Base-by-base conservation (phyloP, 2,797 vertebrate genomes). In the Rhinoraja longicauda region DNA sequence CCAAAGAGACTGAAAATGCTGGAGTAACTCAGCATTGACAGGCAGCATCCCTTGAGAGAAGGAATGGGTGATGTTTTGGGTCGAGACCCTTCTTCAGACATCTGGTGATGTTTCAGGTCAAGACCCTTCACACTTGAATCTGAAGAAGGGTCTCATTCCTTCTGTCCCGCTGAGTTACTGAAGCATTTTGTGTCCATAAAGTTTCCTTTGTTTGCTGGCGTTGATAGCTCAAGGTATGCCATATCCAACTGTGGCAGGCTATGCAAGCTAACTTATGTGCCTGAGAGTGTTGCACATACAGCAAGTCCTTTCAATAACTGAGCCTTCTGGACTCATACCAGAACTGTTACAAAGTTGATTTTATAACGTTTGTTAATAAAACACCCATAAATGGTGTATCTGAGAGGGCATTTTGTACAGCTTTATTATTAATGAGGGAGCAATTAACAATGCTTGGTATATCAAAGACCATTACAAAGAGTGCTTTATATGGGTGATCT, bases 351-450 rank as follows among this genome's bases (percentile, higher is more conserved):
- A 88, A 88, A 88, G 84, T 67, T 67, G 84, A 88, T 88, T 88
- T 88, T 88, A 88, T 67, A 64, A 2, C 13, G 15, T 86, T 86
- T 86, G 57, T 67, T 88, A 88, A 88, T 24, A 67, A 67, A 67
- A 88, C 62, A 88, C 15, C n/a, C 84, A 67, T 88, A 88, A 67
- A 88, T 88, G n/a, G 29, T 67, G 2, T 21, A 88, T 67, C 59
- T 64, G 15, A 36, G 84, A 88, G 84, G 84, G n/a, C 62, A 39
- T 88, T 88, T 88, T 64, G 67, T 67, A 67, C 67, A 88, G 62
- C 84, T 64, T 88, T 17, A 21, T 88, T 88, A 88, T 24, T 88
- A 88, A 88, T 88, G 84, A 88, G 84, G 59, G 84, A 88, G n/a
- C 62, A 88, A 88, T 88, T 88, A 88, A 88, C n/a, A 67, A 88